A percentile compares a stretch with the other conserved stretches of the same genome.
phyloP scores from a whole-genome alignment of 2,888 invertebrate species.

The Cyclophora albipunctata region DNA sequence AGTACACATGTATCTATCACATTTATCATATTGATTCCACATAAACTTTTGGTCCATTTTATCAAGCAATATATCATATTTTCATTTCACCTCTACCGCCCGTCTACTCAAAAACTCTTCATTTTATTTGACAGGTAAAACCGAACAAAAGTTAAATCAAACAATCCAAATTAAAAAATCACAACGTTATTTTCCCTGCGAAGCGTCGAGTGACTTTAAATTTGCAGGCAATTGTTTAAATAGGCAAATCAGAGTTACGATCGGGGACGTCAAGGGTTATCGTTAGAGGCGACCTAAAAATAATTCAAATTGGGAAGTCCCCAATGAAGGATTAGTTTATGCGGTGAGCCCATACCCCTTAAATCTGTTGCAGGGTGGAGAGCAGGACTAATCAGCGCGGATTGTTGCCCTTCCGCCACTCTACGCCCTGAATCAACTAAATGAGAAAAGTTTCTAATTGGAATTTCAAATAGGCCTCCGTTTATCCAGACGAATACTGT shows the following conservation, averaged over 20 bases:
- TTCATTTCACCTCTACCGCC: too few species aligned
- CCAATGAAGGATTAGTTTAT: conserved; percentile 59
- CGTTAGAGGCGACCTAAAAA: conserved; percentile 35
- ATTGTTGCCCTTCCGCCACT: conserved; percentile 70
- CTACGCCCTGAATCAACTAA: conserved; percentile 71
- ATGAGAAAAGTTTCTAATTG: conserved; percentile 76
- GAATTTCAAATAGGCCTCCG: conserved; percentile 72
- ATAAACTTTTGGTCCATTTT: too few species aligned
- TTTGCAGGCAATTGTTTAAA: conserved; percentile 22
- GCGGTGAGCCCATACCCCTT: conserved; percentile 58
- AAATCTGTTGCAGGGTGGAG: conserved; percentile 61
- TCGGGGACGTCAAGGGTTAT: conserved; percentile 25
- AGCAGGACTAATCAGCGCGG: conserved; percentile 67
- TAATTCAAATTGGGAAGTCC: conserved; percentile 48
- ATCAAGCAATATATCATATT: too few species aligned
- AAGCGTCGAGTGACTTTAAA: conserved; percentile 10
- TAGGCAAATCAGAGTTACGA: conserved; percentile 23
- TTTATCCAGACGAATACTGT: conserved; percentile 64
- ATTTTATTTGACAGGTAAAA: too few species aligned
- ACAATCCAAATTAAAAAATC: too few species aligned
- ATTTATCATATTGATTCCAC: too few species aligned
- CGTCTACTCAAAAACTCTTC: too few species aligned
- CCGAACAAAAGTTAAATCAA: too few species aligned
- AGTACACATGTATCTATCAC: too few species aligned
- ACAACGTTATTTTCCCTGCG: too few species aligned